Percentiles rank a stretch among this genome's conserved stretches.
phyloP scores from a whole-genome alignment of 1,140 invertebrate genomes.

The Plectrocnemia conspersa region DNA sequence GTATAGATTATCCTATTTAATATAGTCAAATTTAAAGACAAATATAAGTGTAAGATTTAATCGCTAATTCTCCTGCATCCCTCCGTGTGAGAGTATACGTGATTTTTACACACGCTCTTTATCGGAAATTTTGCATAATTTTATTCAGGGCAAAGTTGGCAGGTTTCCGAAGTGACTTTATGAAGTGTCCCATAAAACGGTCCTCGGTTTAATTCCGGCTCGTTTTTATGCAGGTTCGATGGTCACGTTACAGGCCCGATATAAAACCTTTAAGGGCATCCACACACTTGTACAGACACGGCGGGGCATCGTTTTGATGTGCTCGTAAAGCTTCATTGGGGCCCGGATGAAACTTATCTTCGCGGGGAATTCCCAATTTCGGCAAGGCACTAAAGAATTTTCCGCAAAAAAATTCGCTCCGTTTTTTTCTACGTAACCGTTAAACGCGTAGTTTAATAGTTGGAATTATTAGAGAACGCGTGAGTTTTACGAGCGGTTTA shows the following conservation, averaged over 20 bases:
- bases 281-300: slow-evolving; percentile 1
- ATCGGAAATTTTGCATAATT: too few relatives aligned
- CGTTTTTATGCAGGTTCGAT: slow-evolving; percentile 19
- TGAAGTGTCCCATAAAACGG: slow-evolving; percentile 2
- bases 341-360: slow-evolving; percentile 3
- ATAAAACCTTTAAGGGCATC: slow-evolving; percentile 9
- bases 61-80: too few relatives aligned
- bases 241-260: slow-evolving; percentile 5
- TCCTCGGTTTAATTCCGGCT: slow-evolving; percentile 7
- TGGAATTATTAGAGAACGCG: not conserved
- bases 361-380: not conserved
- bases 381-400: not conserved
- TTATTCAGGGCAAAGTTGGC: too few relatives aligned
- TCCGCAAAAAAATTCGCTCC: too few relatives aligned
- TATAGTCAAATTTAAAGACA: too few relatives aligned
- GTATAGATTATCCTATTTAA: too few relatives aligned
- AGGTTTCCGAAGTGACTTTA: too few relatives aligned
- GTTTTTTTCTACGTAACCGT: not conserved
- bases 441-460: not conserved
- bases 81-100: too few relatives aligned
- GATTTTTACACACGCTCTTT: too few relatives aligned
- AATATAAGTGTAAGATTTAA: too few relatives aligned
- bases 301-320: slow-evolving; percentile 3
- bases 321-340: slow-evolving; percentile 1
- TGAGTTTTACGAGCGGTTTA: not conserved